Evolutionary conservation across 1,140 invertebrate genomes (phyloP), one percentile per base, ranked within the genome.

Genomic region (Aphaenogaster ashmeadi): DNA sequence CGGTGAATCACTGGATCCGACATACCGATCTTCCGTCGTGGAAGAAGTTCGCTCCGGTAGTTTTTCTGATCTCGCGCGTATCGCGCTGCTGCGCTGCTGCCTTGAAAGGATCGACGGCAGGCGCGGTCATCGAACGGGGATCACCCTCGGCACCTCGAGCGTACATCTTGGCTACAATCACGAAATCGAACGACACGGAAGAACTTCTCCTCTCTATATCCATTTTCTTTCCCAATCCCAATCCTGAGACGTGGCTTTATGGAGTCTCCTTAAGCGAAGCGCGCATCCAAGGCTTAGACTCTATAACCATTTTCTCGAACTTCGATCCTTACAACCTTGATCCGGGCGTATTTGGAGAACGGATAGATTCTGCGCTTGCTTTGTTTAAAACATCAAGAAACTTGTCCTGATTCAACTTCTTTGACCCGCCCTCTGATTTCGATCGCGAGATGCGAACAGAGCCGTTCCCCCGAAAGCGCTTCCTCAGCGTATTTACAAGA

Each of bases 121-220:
- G 18, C 27, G 83, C 75, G 60, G 86, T 88, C 89, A 86, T 85
- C 89, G 88, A 75, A 90, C 78, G 78, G 44, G 66, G 88, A 74
- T 56, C 18, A 56, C 41, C 56, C 54, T 56, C 60, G 56, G 33
- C 60, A 85, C 50, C 50, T 27, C 3, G 54, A 74, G 44, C 50
- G 15, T 67, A 58, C 56, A 64, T 18, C 21, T 62, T 38, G 56
- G 47, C 67, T 69, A 69, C 78, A n/a, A 27, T 58, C 54, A n/a
- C 27, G 56, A 79, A 79, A 80, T 88, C 80, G 58, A 89, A 89
- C 85, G 85, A 88, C 47, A 41, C 36, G 54, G 21, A 36, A 80
- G 15, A 18, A 21, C 44, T 58, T 72, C 13, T 21, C 56, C 47
- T 41, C 56, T 36, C 27, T 21, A 33, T 77, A 54, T 69, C 69